These are phyloP conservation scores for Charina bottae DNA, from an alignment of 2,113 vertebrate genomes.

Conservation along the genomic window DNA sequence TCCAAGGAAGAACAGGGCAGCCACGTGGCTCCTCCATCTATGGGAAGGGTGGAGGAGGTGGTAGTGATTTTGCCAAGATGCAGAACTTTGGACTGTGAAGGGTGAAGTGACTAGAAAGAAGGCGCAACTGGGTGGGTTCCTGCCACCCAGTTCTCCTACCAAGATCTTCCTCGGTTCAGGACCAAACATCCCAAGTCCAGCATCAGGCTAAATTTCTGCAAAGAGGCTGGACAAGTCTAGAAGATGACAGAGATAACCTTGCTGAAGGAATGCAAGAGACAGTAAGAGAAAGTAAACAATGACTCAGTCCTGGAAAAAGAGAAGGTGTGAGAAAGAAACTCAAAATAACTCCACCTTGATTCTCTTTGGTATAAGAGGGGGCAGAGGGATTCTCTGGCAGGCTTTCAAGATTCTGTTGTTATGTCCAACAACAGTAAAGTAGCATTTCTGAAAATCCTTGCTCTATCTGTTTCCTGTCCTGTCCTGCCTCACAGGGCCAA, in stretches of 20 bases:
- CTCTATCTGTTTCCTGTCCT: no score
- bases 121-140: no score
- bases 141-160: no score
- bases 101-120: no score
- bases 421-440: background rate
- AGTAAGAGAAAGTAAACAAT: background rate
- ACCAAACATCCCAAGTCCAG: background rate
- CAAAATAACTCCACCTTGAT: no score
- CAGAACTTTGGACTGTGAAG: no score
- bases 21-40: no score
- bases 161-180: background rate
- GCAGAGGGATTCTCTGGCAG: background rate
- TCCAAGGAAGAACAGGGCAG: no score
- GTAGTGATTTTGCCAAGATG: background rate
- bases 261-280: background rate
- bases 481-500: background rate
- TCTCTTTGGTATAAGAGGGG: no score
- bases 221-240: background rate
- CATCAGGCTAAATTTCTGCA: background rate
- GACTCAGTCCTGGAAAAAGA: background rate
- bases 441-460: background rate
- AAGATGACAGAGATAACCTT: background rate
- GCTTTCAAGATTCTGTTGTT: no score
- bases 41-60: no score
- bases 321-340: no score